phyloP scores from a whole-genome alignment of 2,113 vertebrate species.

The Speoplatyrhinus poulsoni region DNA sequence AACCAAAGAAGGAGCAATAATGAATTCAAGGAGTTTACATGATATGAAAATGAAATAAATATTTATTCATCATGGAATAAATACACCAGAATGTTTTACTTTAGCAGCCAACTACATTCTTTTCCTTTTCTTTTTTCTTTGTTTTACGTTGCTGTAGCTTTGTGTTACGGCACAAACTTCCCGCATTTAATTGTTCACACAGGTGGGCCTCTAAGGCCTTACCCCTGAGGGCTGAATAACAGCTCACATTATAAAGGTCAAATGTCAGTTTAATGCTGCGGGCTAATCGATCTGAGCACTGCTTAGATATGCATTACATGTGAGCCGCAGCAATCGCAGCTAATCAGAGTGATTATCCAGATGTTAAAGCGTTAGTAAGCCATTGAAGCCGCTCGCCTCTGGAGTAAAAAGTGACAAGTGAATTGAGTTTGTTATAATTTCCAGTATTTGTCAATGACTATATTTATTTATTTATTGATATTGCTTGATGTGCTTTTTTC shows the following conservation, averaged over 20 bases:
- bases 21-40: too few relatives aligned
- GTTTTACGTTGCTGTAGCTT: conserved; percentile 27
- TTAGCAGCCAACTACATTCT: background rate
- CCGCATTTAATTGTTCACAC: conserved; percentile 69
- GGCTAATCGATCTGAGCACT: conserved; percentile 55
- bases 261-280: conserved; percentile 59
- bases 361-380: conserved; percentile 2
- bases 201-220: conserved; percentile 65
- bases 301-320: conserved; percentile 62
- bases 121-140: background rate
- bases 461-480: too few relatives aligned
- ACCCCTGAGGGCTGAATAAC: conserved; percentile 54
- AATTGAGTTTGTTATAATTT: too few relatives aligned
- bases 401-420: background rate
- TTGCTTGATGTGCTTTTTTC: too few relatives aligned
- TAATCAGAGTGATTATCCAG: conserved; percentile 34
- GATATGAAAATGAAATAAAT: too few relatives aligned
- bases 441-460: too few relatives aligned
- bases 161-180: conserved; percentile 47
- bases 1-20: too few relatives aligned
- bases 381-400: conserved; percentile 4
- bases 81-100: too few relatives aligned
- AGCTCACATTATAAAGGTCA: conserved; percentile 61
- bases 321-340: conserved; percentile 39
- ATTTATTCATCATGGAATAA: too few relatives aligned